Base-by-base conservation (phyloP, 2,888 invertebrate genomes). In the Magallana nippona region DNA sequence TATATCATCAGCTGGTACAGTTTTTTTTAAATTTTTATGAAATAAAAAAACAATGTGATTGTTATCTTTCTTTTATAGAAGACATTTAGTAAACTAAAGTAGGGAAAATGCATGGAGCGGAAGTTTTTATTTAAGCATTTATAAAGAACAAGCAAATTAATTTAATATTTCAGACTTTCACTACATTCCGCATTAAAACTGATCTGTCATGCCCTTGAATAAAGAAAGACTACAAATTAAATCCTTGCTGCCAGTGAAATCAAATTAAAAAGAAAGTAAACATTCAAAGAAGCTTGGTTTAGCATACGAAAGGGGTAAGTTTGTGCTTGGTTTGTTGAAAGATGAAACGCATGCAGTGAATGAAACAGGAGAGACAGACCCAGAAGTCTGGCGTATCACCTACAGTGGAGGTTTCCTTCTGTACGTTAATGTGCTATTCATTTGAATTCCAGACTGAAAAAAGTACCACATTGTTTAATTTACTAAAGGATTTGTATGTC, bases 371-470 rank as follows among this genome's bases (percentile, higher is more conserved):
- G 32, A 15, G 71, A 15, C 27, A 71, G 27, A 27, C 10, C 13
- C 5, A 15, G 32, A 71, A 27, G 10, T 11, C 10, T 15, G 5
- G 15, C 15, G 17, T 71, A 71, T 27, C 71, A 71, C 71, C 71
- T 71, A 71, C 71, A 71, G 22, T 22, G 71, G 71, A 15, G 71
- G 71, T 71, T 71, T 71, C 27, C 71, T 71, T 71, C 71, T 32
- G 71, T 71, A 71, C 27, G 71, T 71, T 71, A 71, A 71, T 10
- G 71, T 71, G 27, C 71, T 71, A 71, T 71, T 71, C 71, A 71
- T 71, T 71, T 71, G 71, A 71, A 71, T 71, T 71, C 71, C 71
- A 15, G 71, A 71, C 71, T 71, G 71, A 71, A 71, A 71, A 71
- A 22, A 71, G 71, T 15, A 71, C 22, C 71, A 44, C 44, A 44